Percentiles rank a stretch among this genome's conserved stretches.
Evolutionary conservation across 2,888 invertebrate genomes (phyloP).

Genomic region (Unio pictorum): DNA sequence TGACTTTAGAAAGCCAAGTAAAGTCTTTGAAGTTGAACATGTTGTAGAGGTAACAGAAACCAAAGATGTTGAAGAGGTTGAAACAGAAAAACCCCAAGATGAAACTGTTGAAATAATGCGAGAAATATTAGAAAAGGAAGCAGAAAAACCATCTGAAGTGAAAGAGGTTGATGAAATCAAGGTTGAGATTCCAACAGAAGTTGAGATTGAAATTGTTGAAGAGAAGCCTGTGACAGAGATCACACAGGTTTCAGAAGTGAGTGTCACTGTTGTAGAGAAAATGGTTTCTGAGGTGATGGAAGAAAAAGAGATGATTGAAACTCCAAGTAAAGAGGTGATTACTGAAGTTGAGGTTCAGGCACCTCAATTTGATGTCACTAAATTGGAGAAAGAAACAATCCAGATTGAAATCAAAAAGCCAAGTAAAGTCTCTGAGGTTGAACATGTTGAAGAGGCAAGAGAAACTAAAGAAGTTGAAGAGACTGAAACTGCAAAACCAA

Average conservation of each 20-base stretch:
- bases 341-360: slow-evolving; percentile 2
- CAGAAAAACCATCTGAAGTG: slow-evolving; percentile 16
- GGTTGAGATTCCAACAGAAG: slow-evolving; percentile 1
- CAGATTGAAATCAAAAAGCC: too few species aligned
- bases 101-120: slow-evolving; percentile 17
- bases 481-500: slow-evolving; percentile 26
- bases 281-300: not conserved
- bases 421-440: slow-evolving; percentile 1
- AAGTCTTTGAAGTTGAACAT: slow-evolving; percentile 4
- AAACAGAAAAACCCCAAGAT: slow-evolving; percentile 25
- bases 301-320: not conserved
- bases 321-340: not conserved
- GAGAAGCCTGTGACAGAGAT: not conserved
- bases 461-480: slow-evolving; percentile 18
- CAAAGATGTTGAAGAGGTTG: not conserved
- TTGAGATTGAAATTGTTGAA: not conserved
- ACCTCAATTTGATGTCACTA: not conserved
- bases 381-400: not conserved
- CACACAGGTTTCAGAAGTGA: not conserved
- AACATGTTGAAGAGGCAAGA: slow-evolving; percentile 1
- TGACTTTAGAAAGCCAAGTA: slow-evolving; percentile 9
- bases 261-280: not conserved
- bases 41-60: slow-evolving; percentile 4
- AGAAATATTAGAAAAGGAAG: slow-evolving; percentile 12
- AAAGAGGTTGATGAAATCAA: slow-evolving; percentile 10